phyloP scores from a whole-genome alignment of 2,888 invertebrate genomes.

The Netelia virgata region DNA sequence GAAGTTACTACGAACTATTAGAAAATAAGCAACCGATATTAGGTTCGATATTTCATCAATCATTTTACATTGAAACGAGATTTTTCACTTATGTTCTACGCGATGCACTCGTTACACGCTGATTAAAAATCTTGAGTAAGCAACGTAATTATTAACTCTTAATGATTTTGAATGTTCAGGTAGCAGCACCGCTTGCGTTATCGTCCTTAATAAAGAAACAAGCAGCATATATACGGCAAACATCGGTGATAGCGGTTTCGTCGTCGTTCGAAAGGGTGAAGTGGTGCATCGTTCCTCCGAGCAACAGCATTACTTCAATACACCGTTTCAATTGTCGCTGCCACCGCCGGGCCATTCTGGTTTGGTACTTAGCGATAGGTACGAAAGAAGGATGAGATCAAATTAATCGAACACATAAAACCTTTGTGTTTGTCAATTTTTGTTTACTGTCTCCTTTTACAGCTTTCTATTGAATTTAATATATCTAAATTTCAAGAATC shows the following conservation, averaged over 20 bases:
- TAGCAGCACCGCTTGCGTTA: constrained; percentile 99
- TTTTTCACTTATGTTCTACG: background rate
- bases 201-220: constrained; percentile 95
- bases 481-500: constrained; percentile 5
- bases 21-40: constrained; percentile 96
- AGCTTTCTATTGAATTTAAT: background rate
- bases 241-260: constrained; percentile 99
- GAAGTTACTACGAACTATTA: constrained; percentile 96
- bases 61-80: background rate
- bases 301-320: constrained; percentile 99
- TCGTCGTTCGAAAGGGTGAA: constrained; percentile 94
- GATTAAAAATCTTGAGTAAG: background rate
- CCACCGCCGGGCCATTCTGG: constrained; percentile 96
- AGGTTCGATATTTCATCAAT: constrained; percentile 86
- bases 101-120: background rate
- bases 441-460: background rate
- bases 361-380: constrained; percentile 96
- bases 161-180: constrained; percentile 86
- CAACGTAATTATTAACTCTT: background rate
- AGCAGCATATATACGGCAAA: constrained; percentile 97
- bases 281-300: constrained; percentile 97
- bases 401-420: constrained; percentile 2
- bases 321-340: constrained; percentile 98
- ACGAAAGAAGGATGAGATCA: constrained; percentile 57
- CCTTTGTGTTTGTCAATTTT: constrained; percentile 17